These are phyloP conservation scores for Stegostoma tigrinum DNA, from an alignment of 2,113 vertebrate species.

Conservation along the genomic window DNA sequence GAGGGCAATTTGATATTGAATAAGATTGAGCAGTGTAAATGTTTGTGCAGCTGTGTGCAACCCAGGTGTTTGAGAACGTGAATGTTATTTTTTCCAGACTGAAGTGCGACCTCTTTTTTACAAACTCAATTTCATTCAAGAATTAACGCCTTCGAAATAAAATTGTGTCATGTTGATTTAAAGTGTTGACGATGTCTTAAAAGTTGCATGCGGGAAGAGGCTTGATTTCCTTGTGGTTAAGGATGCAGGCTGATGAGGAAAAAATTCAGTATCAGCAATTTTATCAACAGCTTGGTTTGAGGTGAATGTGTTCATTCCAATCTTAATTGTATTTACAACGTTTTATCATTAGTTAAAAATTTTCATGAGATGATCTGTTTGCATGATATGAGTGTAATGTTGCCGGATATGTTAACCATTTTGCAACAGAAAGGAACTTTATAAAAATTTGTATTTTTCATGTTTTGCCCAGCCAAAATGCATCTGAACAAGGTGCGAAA, in stretches of 20 bases:
- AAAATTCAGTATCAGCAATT: neutral
- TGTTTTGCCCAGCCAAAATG: neutral
- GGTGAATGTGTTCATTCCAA: neutral
- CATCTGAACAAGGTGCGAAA: neutral
- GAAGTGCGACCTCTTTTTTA: neutral
- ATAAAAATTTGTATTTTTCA: neutral
- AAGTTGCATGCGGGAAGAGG: neutral
- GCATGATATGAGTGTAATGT: neutral
- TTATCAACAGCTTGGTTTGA: neutral
- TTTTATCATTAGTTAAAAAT: neutral
- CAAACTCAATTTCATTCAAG: neutral
- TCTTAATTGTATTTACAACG: neutral
- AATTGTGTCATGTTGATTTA: neutral
- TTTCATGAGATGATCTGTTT: neutral
- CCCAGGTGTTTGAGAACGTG: neutral
- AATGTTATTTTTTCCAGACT: neutral
- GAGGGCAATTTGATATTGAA: neutral
- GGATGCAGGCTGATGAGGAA: neutral
- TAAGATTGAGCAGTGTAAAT: neutral
- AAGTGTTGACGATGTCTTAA: neutral
- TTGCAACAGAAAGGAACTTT: neutral
- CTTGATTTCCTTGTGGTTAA: neutral
- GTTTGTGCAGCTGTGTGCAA: conserved; percentile 3
- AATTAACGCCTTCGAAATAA: neutral
- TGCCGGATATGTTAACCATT: neutral